Evolutionary conservation across 2,888 invertebrate species (phyloP).

Genomic region (Synanthedon tipuliformis): DNA sequence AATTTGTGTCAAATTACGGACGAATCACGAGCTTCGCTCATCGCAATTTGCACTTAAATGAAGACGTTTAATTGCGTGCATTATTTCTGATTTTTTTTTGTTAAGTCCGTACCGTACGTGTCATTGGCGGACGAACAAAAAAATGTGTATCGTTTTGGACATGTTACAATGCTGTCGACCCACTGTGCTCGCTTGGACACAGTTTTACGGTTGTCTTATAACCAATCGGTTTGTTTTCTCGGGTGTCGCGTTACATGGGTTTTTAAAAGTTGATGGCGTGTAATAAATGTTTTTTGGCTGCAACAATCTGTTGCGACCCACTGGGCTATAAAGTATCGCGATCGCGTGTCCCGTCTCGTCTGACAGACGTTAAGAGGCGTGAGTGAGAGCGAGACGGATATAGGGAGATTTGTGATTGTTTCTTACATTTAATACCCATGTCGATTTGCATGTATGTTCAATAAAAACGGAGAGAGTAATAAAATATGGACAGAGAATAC

Average conservation of each 20-base stretch:
- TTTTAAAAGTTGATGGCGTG: constrained; percentile 58
- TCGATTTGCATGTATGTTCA: constrained; percentile 40
- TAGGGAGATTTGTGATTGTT: constrained; percentile 28
- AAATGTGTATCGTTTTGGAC: constrained; percentile 9
- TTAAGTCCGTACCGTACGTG: not conserved
- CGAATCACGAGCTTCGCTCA: not conserved
- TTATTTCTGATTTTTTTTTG: constrained; percentile 1
- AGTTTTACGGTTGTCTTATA: constrained; percentile 29
- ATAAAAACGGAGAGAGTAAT: constrained; percentile 25
- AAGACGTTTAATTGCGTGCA: constrained; percentile 1
- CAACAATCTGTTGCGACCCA: constrained; percentile 36
- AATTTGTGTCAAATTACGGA: constrained; percentile 17
- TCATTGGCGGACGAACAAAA: constrained; percentile 1
- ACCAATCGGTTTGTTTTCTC: constrained; percentile 33
- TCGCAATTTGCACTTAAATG: constrained; percentile 4
- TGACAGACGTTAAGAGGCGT: constrained; percentile 6
- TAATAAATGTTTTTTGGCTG: constrained; percentile 60
- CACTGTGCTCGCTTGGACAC: constrained; percentile 33
- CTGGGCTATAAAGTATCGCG: constrained; percentile 33
- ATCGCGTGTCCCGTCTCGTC: constrained; percentile 17
- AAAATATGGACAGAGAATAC: constrained; percentile 27
- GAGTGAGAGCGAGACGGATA: constrained; percentile 20
- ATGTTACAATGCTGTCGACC: constrained; percentile 18
- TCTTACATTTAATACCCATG: constrained; percentile 36
- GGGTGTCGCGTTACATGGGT: constrained; percentile 58